Evolutionary conservation across 2,797 vertebrate genomes (phyloP).

Genomic region (Hafferia zeledoni): DNA sequence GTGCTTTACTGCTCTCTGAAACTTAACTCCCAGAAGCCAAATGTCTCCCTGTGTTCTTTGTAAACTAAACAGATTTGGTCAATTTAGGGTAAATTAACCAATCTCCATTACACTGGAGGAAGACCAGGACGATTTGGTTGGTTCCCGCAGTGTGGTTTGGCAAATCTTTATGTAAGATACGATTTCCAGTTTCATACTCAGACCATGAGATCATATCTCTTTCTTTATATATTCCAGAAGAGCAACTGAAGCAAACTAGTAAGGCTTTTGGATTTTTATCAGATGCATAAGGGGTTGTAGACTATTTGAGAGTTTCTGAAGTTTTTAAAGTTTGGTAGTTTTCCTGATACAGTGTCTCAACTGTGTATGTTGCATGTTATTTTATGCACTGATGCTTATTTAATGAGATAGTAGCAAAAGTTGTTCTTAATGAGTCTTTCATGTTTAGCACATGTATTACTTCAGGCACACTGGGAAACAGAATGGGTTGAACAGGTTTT

Average conservation of each 20-base stretch:
- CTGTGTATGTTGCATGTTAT: background rate
- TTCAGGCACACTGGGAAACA: constrained; percentile 3
- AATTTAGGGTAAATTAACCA: background rate
- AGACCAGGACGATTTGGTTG: background rate
- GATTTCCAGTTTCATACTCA: background rate
- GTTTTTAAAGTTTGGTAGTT: constrained; percentile 14
- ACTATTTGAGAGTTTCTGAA: background rate
- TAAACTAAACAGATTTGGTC: background rate
- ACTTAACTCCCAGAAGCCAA: background rate
- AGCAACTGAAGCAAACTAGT: background rate
- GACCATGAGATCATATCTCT: background rate
- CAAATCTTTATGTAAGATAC: background rate
- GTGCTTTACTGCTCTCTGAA: background rate
- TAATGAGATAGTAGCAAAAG: background rate
- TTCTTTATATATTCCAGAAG: background rate
- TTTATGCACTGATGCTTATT: background rate
- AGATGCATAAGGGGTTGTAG: background rate
- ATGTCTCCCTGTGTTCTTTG: background rate
- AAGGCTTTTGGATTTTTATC: background rate
- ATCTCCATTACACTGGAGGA: background rate
- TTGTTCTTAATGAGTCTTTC: background rate
- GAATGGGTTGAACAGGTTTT: constrained; percentile 12
- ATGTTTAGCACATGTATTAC: background rate
- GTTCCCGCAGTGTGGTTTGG: background rate
- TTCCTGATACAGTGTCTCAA: background rate